Evolutionary conservation across 1,140 invertebrate species (phyloP).

Genomic region (Hestina assimilis): DNA sequence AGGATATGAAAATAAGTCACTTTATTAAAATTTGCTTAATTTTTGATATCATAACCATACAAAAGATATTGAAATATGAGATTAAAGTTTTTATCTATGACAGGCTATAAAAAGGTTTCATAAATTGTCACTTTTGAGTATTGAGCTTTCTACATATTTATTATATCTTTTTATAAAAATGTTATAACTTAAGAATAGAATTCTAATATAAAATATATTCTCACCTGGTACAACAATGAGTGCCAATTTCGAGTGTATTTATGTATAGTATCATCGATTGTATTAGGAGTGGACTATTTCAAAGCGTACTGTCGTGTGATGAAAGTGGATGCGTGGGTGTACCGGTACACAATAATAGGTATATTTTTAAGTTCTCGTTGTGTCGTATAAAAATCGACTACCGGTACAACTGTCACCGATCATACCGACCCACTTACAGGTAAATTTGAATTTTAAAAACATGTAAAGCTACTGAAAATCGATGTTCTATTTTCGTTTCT

Average conservation of each 20-base stretch:
- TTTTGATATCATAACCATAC: too few relatives aligned
- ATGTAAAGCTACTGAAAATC: too few relatives aligned
- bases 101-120: too few relatives aligned
- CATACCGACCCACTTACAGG: not conserved
- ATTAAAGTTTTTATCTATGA: too few relatives aligned
- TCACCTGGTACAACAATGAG: too few relatives aligned
- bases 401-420: constrained; percentile 1
- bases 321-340: constrained; percentile 34
- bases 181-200: not conserved
- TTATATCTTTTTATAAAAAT: not conserved
- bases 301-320: constrained; percentile 12
- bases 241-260: not conserved
- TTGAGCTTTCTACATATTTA: too few relatives aligned
- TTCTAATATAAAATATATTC: too few relatives aligned
- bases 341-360: constrained; percentile 28
- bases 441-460: not conserved
- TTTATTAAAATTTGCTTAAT: too few relatives aligned
- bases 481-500: too few relatives aligned
- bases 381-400: constrained; percentile 4
- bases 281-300: constrained; percentile 9
- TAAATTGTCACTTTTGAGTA: too few relatives aligned
- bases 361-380: constrained; percentile 25
- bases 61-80: too few relatives aligned
- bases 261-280: constrained; percentile 1
- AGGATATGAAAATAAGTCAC: too few relatives aligned